Evolutionary conservation across 2,888 invertebrate genomes (phyloP), one percentile per base, ranked within the genome.

Genomic region (Thymelicus sylvestris): DNA sequence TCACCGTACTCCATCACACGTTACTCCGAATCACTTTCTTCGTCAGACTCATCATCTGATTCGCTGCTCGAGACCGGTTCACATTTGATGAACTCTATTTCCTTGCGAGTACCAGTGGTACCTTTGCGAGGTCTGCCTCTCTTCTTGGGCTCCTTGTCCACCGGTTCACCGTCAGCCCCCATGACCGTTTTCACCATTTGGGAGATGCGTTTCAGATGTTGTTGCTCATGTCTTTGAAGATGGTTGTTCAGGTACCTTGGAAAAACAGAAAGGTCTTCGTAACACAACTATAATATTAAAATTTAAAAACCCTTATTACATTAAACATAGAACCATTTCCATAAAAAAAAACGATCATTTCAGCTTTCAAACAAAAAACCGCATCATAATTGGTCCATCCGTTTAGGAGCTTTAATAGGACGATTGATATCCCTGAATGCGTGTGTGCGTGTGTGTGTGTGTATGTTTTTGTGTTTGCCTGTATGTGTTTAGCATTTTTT

Each of bases 81-180:
- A 65, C 93, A 93, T 67, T 93, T 93, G 0, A 93, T 92, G 39
- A 93, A 93, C 80, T 92, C 92, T 6, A 93, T 91, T 73, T 92
- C 91, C 0, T 84, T 89, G 2, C 84, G 74, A 0, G 80, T 81
- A 0, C 85, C 81, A 13, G 86, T 75, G 0, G 80, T 81, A 0
- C 85, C 81, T 13, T 86, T 75, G 0, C 85, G 85, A 4, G 85
- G 83, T 7, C 86, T 74, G 0, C 85, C 86, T 10, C 82, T 75
- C 71, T 80, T 83, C 61, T 84, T 84, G 3, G 72, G 60, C n/a
- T 78, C 77, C 8, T 66, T 66, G 4, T 59, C 62, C 8, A 47
- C 55, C 2, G 78, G 73, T 3, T 83, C 82, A 0, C 89, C 90
- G 0, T 87, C 87, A 0, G 80, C 86, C 0, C 69, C 69, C 87